phyloP scores from a whole-genome alignment of 1,140 invertebrate species.

The Conopomorpha cramerella region DNA sequence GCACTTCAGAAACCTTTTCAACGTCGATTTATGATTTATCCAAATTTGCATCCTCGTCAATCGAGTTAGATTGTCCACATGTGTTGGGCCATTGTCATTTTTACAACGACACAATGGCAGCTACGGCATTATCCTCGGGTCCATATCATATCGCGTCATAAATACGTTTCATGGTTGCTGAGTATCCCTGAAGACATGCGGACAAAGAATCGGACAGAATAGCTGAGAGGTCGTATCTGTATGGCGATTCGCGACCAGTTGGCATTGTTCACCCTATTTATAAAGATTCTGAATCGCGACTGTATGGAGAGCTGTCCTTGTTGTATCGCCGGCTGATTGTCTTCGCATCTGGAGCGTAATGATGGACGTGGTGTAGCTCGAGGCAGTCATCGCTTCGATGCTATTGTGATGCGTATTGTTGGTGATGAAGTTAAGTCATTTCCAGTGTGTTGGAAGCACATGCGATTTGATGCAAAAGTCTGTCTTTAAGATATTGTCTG shows the following conservation, averaged over 20 bases:
- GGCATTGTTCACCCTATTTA: too few relatives aligned
- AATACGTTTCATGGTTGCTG: conserved; percentile 45
- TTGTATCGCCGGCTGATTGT: too few relatives aligned
- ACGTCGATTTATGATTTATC: background rate
- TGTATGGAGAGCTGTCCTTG: too few relatives aligned
- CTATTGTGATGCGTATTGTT: too few relatives aligned
- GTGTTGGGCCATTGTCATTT: conserved; percentile 22
- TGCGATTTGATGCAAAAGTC: too few relatives aligned
- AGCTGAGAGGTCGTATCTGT: conserved; percentile 23
- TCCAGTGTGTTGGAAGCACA: too few relatives aligned
- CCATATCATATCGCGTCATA: conserved; percentile 48
- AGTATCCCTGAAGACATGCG: conserved; percentile 44
- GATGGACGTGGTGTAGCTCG: too few relatives aligned
- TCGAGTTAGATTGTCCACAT: conserved; percentile 36
- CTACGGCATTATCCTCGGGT: conserved; percentile 42
- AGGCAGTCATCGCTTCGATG: too few relatives aligned
- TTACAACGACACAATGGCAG: conserved; percentile 19
- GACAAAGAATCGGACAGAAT: conserved; percentile 44
- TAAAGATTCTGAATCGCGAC: too few relatives aligned
- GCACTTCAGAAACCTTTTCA: background rate
- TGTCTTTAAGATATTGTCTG: too few relatives aligned
- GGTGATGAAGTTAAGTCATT: too few relatives aligned
- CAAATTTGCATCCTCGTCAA: conserved; percentile 12
- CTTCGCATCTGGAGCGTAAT: too few relatives aligned
- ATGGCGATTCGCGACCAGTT: conserved; percentile 44